Evolutionary conservation across 2,113 vertebrate genomes (phyloP), one percentile per base, ranked within the genome.

Genomic region (Tympanuchus pallidicinctus): DNA sequence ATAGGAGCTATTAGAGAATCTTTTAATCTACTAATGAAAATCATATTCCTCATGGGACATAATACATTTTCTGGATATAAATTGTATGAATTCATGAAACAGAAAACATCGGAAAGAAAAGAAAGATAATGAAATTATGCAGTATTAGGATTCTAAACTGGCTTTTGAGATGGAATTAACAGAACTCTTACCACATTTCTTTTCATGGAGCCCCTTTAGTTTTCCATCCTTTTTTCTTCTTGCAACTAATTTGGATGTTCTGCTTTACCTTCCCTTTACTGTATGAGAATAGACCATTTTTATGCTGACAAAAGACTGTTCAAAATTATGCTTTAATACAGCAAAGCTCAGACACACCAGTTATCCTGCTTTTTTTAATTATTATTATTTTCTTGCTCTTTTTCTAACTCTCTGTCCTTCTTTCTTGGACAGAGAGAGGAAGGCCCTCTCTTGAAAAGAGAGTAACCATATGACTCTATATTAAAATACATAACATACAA

Each of bases 241-340:
- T 17, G 8, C 14, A 52, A 83, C 54, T 1, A 45, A 70, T 74
- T 45, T 52, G 73, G 27, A 32, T 67, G 32, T 73, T 74, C 22
- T 34, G 34, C 30, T 67, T 67, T 63, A 45, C 2, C 0, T 2
- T 60, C 4, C 3, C 6, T 2, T 65, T 67, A 59, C 56, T n/a
- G 56, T n/a, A n/a, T n/a, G 54, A 57, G 18, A 59, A n/a, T 18
- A 20, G 18, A 6, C 3, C 12, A 42, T 67, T 75, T 25, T 72
- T 63, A n/a, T 15, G 38, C 9, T 60, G 15, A 65, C 2, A 59
- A 8, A 63, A 2, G 12, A 47, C 2, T 72, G 34, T 56, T 80
- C 36, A 64, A 85, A 95, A 85, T 20, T 1, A 10, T 45, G 6
- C 6, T 86, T 88, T 86, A 72, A 45, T 57, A 36, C 14, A 3